Base-by-base conservation (phyloP, 2,888 invertebrate species). In the Diploptera punctata region DNA sequence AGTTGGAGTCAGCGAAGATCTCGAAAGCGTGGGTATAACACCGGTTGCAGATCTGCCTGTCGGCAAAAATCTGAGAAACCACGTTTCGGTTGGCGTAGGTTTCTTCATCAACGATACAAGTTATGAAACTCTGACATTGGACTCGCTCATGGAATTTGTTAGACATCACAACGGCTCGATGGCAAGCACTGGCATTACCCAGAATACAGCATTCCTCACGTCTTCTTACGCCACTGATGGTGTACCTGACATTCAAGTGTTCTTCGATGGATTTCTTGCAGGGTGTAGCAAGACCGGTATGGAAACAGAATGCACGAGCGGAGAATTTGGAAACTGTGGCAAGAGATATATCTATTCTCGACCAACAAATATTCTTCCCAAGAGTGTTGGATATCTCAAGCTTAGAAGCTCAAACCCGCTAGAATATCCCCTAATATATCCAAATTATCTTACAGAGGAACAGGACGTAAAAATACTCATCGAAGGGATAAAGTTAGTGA, bases 221-320 rank as follows among this genome's bases (percentile, higher is more conserved):
- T 90, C 93, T 0, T 93, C 91, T 80, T 94, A 1, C 57, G 57
- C n/a, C 13, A 13, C 10, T 2, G 57, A 57, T 52, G 92, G 94
- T 80, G 88, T 92, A 80, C 96, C 96, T 0, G 96, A 97, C 81
- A 81, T 96, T 9, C 95, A 97, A 80, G 85, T 87, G 76, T 91
- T 90, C 82, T 91, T 91, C 79, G 85, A 86, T 0, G 91, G 90
- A 0, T 90, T 88, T 79, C 83, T 86, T 77, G 88, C 90, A 0
- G 83, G 86, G 0, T 91, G 91, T 76, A 86, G 88, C 0, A 79
- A 83, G 4, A 80, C 83, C n/a, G 90, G 89, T 0, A 80, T 82
- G 38, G 78, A 84, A 0, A 82, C 29, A 1, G 74, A 75, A 49
- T 75, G 74, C 21, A 43, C 44, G 9, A 62, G 65, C 21, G 74